Evolutionary conservation across 1,140 invertebrate species (phyloP), one percentile per base, ranked within the genome.

Genomic region (Orius laevigatus): DNA sequence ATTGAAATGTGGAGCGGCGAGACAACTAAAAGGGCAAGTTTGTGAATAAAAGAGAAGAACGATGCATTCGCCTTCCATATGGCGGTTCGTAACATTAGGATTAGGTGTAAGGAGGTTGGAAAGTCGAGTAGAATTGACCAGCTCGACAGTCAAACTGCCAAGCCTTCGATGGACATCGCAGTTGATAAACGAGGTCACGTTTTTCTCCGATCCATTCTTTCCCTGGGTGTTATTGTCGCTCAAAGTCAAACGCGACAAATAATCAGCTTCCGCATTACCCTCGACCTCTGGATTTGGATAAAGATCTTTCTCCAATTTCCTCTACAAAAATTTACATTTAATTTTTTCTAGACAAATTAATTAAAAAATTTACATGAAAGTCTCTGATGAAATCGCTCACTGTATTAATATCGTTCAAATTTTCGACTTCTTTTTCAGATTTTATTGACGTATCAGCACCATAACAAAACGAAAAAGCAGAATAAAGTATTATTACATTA

Each of bases 1-100:
- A 72, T 95, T 96, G 55, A 84, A 90, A 62, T 88, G 75, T 3
- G 86, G 84, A 5, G 89, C 90, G 19, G 87, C 84, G 57, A 81
- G 74, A 49, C 83, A 82, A 62, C 87, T 91, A 57, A 93, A 93
- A 25, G 85, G 76, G 64, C 91, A 95, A 62, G 81, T 84, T 42
- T 77, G 78, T 0, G 88, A 85, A 67, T 84, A 95, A 65, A 96
- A 96, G 51, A 94, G 67, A 0, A 95, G 76, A 11, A 88, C 55
- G 43, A 79, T 70, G 69, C 91, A 95, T 48, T 75, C 67, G n/a
- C 71, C 77, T 19, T 70, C 66, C 12, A 65, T 66, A 50, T 58
- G 62, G 48, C 66, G 64, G 57, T 63, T 68, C 12, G 64, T 66
- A 33, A 69, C 60, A 56, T 65, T 70, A 51, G 65, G 66, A 58